phyloP scores from a whole-genome alignment of 2,888 invertebrate genomes.

The Limnephilus lunatus region DNA sequence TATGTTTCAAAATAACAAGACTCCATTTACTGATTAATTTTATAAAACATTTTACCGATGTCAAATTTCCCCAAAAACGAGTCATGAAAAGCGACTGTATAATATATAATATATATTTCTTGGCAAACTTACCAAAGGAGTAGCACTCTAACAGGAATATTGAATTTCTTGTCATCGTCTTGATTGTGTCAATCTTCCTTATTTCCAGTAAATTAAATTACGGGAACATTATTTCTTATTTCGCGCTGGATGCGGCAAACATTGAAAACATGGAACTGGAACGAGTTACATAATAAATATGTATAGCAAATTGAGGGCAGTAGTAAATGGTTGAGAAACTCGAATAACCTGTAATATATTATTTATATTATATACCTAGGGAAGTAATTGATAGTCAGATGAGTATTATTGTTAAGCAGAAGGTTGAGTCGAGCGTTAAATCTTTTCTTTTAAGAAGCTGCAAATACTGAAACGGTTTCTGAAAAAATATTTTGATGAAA shows the following conservation, averaged over 20 bases:
- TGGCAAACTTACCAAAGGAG: not conserved
- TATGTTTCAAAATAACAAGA: not conserved
- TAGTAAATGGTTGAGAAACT: not conserved
- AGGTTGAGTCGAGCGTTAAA: not conserved
- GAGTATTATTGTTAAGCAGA: not conserved
- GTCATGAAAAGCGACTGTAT: not conserved
- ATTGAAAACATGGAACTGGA: not conserved
- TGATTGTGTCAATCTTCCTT: not conserved
- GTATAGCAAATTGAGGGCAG: not conserved
- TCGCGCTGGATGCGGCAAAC: not conserved
- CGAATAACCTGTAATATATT: not conserved
- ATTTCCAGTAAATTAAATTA: conserved; percentile 15
- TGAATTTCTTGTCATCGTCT: conserved; percentile 12
- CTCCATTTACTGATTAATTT: not conserved
- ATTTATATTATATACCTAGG: not conserved
- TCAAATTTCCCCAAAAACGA: not conserved
- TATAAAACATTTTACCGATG: not conserved
- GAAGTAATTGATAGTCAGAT: not conserved
- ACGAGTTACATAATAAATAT: not conserved
- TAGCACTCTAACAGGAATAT: not conserved
- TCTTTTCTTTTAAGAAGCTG: not conserved
- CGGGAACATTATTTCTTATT: not conserved
- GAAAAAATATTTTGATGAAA: not conserved
- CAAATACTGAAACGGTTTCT: not conserved
- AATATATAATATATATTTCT: not conserved